Base-by-base conservation (phyloP, 2,113 vertebrate species). In the Laticauda colubrina region DNA sequence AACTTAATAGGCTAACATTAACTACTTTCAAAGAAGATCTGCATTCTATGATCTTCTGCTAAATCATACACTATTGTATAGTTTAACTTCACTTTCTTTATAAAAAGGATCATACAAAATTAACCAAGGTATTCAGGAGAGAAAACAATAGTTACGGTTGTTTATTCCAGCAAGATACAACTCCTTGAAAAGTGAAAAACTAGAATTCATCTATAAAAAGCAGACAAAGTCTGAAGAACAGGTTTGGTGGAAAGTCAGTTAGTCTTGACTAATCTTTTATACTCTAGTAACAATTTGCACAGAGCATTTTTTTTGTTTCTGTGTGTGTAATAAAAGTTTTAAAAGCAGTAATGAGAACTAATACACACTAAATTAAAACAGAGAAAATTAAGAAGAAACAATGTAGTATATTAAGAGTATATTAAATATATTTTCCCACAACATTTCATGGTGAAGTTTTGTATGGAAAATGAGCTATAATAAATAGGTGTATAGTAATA, bases 401-500 rank as follows among this genome's bases (percentile, higher is more conserved):
- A 69, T 69, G 6, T 64, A 64, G 53, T 94, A 90, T 93, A 48
- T 87, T 88, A 85, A 94, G 61, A 94, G 64, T n/a, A n/a, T n/a
- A 93, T 81, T 4, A 53, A 85, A 95, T 85, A 39, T 24, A 0
- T 3, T 75, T 75, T 75, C n/a, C 69, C 69, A 64, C 11, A 64
- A 39, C 69, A 75, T 53, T 57, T 51, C 21, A 10, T 43, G 54
- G 3, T 39, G 34, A 85, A 91, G 24, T 86, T 91, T 54, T 34
- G 3, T 91, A 81, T 34, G 69, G 43, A 0, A 55, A 20, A 9
- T 3, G 29, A 86, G 10, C 10, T 90, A 54, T 20, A 87, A 95
- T 93, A 92, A 89, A 56, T 4, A 69, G n/a, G 53, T 64, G 39
- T 75, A 24, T 34, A 21, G 21, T 43, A 55, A 3, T 75, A 6